Base-by-base conservation (phyloP, 1,140 invertebrate genomes). In the Lucilia sericata region DNA sequence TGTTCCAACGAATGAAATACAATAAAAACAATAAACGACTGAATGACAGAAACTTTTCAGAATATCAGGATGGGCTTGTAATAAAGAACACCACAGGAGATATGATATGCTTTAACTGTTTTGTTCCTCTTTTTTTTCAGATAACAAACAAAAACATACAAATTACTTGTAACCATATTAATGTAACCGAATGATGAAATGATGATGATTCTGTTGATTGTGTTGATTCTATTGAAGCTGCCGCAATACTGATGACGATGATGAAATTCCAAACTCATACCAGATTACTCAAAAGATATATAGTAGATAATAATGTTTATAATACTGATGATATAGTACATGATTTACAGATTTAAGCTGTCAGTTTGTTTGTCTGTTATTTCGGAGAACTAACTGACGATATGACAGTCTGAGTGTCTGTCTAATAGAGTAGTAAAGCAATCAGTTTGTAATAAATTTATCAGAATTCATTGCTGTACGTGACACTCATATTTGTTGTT, bases 391-490 rank as follows among this genome's bases (percentile, higher is more conserved):
- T 42, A 42, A 42, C 42, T 42, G 42, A 42, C 42, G 42, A 10
- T 2, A 1, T 14, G 51, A 17, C 51, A 14, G 51, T 7, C 51
- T 55, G 51, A 55, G 51, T 70, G 65, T 19, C 65, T 21, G 65
- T 21, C n/a, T 70, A 21, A 60, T 60, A 60, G 55, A 60, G 55
- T 60, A 60, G 55, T 60, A 60, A 70, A 70, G 65, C 65, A 70
- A 70, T 70, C 65, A 70, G 65, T 70, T 70, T 70, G 65, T 70
- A 70, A 70, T 70, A 70, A 70, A 70, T 70, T 70, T 70, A 70
- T 70, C 65, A 70, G 65, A 70, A 70, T 70, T 70, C 19, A 70
- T 70, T 70, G 65, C n/a, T 70, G 19, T 70, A 70, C 65, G 65
- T 70, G 65, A 70, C 65, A 70, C n/a, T 21, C n/a, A 70, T 70